Evolutionary conservation across 1,140 invertebrate genomes (phyloP), one percentile per base, ranked within the genome.

Genomic region (Saccostrea echinata): DNA sequence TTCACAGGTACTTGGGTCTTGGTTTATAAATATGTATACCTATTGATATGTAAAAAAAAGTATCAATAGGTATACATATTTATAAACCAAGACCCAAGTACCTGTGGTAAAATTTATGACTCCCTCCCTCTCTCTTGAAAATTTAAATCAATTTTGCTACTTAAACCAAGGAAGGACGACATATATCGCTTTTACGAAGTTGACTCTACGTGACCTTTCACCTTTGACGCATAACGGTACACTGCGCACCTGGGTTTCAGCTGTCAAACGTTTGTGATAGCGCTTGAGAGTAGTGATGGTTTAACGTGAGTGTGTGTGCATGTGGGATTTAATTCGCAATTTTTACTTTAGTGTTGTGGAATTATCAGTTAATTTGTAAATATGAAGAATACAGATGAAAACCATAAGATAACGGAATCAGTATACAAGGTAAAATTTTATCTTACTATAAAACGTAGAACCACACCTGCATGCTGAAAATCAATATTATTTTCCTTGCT

Each of bases 351-450:
- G 43, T 57, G 27, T 13, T 55, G 51, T 53, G n/a, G 55, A 30
- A 53, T 85, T 52, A 21, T 21, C 81, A 53, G 76, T 33, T 51
- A 81, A 53, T 18, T 35, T 76, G 57, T 53, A 87, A 85, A 61
- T 83, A 91, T 91, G 90, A 91, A 88, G 86, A 88, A 87, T 85
- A 88, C 88, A 4, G 90, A 91, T n/a, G 90, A 90, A 57, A 83
- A 84, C 16, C 90, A 91, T 68, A 87, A 83, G 55, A 61, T 90
- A 51, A 91, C 90, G 21, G 90, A 91, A 52, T 83, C 84, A 21
- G 88, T 91, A 51, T 91, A 91, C 53, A 87, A 84, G 90, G 90
- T 91, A 87, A 82, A 85, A 43, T 51, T 24, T 83, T 76, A 33
- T 76, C 27, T 76, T 76, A 16, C 68, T 76, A 27, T 76, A 12